These are phyloP conservation scores for Camptogramma bilineatum DNA, from an alignment of 2,888 invertebrate genomes.

Conservation along the genomic window DNA sequence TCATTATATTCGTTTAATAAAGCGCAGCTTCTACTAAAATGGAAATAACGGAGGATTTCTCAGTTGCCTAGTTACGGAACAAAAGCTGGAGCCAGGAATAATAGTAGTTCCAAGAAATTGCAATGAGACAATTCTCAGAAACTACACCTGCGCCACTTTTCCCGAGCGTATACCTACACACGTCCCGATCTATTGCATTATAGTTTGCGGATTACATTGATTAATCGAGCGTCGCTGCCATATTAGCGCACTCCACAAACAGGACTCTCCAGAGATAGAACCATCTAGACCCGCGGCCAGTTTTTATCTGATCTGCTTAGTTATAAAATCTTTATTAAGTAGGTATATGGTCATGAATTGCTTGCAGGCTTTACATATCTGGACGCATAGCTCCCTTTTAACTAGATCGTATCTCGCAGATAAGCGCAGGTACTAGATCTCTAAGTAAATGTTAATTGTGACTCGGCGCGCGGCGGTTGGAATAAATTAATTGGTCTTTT, in stretches of 20 bases:
- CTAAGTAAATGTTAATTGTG: conserved; percentile 21
- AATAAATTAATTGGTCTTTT: conserved; percentile 3
- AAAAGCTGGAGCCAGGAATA: conserved; percentile 29
- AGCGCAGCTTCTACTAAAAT: conserved; percentile 29
- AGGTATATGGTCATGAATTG: conserved; percentile 29
- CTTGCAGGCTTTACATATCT: conserved; percentile 32
- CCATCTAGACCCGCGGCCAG: conserved; percentile 8
- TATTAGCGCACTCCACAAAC: conserved; percentile 22
- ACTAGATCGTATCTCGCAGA: conserved; percentile 13
- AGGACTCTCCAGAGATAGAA: conserved; percentile 18
- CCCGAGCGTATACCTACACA: conserved; percentile 16
- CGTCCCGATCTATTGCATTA: conserved; percentile 23
- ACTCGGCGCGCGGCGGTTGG: conserved; percentile 1
- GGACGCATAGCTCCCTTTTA: conserved; percentile 17
- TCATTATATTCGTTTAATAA: conserved; percentile 9
- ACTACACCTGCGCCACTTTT: conserved; percentile 35
- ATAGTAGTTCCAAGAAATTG: conserved; percentile 35
- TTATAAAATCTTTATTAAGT: conserved; percentile 40
- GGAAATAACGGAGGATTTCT: conserved; percentile 32
- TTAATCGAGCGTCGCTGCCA: conserved; percentile 19
- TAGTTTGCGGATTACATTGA: conserved; percentile 23
- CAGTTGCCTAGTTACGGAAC: conserved; percentile 30
- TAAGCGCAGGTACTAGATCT: conserved; percentile 13
- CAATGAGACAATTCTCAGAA: conserved; percentile 39
- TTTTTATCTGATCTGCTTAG: conserved; percentile 40